Evolutionary conservation across 2,888 invertebrate species (phyloP).

Genomic region (Deroplatys truncata): DNA sequence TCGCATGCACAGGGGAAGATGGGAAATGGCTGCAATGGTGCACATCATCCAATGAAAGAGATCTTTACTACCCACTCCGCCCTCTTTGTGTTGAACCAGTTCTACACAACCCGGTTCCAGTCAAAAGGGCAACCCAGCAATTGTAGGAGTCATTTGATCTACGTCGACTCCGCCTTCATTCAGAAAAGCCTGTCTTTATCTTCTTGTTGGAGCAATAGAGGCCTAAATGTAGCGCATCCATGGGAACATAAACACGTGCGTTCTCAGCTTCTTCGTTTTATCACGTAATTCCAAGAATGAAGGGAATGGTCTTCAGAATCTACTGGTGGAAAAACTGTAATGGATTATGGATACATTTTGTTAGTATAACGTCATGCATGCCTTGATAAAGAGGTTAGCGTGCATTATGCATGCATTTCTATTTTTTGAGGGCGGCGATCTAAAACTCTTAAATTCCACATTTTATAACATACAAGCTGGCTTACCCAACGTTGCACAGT

Average conservation of each 20-base stretch:
- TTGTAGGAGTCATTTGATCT: slow-evolving; percentile 25
- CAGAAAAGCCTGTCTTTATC: neutral
- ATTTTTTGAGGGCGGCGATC: too few relatives aligned
- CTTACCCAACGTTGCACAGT: too few relatives aligned
- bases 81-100: slow-evolving; percentile 3
- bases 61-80: neutral
- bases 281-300: neutral
- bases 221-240: slow-evolving; percentile 1
- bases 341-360: too few relatives aligned
- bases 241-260: slow-evolving; percentile 24
- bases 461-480: too few relatives aligned
- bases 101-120: neutral
- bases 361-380: too few relatives aligned
- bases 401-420: too few relatives aligned
- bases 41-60: slow-evolving; percentile 9
- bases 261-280: neutral
- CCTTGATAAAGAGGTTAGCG: too few relatives aligned
- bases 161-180: slow-evolving; percentile 14
- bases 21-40: neutral
- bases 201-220: neutral
- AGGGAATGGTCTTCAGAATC: too few relatives aligned
- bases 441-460: too few relatives aligned
- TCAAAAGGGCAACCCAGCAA: slow-evolving; percentile 20
- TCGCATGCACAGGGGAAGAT: neutral
- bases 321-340: too few relatives aligned